phyloP scores from a whole-genome alignment of 2,797 vertebrate genomes.

The Staurois parvus region DNA sequence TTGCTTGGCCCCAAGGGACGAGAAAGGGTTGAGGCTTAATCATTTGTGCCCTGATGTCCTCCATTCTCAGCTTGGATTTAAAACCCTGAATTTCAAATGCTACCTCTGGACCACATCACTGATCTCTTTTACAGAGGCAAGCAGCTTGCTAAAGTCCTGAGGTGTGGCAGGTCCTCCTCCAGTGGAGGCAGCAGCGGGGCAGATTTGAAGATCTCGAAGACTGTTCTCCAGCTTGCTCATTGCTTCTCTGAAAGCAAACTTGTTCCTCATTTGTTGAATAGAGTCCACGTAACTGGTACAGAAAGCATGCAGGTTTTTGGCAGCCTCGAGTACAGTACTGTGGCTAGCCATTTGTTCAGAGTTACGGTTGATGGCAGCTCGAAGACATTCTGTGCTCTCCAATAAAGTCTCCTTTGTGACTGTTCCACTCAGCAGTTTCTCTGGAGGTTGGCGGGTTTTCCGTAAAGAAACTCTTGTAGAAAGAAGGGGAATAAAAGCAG shows the following conservation, averaged over 20 bases:
- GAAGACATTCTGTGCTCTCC: slow-evolving; percentile 88
- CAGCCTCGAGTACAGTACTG: slow-evolving; percentile 92
- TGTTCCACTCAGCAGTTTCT: slow-evolving; percentile 86
- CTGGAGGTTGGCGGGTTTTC: slow-evolving; percentile 90
- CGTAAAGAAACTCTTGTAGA: slow-evolving; percentile 91
- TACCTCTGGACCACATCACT: slow-evolving; percentile 98
- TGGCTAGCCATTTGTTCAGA: slow-evolving; percentile 95
- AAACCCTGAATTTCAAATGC: slow-evolving; percentile 71
- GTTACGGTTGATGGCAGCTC: slow-evolving; percentile 88
- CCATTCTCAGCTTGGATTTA: neutral
- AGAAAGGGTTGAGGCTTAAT: neutral
- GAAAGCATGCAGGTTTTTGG: slow-evolving; percentile 96
- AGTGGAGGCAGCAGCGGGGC: slow-evolving; percentile 84
- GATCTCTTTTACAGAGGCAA: slow-evolving; percentile 96
- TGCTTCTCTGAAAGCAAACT: slow-evolving; percentile 96
- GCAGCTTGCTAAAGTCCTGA: slow-evolving; percentile 97
- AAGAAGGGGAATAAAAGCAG: slow-evolving; percentile 91
- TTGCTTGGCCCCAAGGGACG: neutral
- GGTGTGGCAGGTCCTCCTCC: slow-evolving; percentile 84
- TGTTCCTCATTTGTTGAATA: slow-evolving; percentile 99
- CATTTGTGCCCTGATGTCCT: slow-evolving; percentile 26
- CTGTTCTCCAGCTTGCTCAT: slow-evolving; percentile 97
- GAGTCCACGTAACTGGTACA: slow-evolving; percentile 95
- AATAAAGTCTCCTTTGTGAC: slow-evolving; percentile 92
- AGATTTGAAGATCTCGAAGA: slow-evolving; percentile 95